phyloP scores from a whole-genome alignment of 53 echinoderm and acorn worm species.

The Crossaster papposus region DNA sequence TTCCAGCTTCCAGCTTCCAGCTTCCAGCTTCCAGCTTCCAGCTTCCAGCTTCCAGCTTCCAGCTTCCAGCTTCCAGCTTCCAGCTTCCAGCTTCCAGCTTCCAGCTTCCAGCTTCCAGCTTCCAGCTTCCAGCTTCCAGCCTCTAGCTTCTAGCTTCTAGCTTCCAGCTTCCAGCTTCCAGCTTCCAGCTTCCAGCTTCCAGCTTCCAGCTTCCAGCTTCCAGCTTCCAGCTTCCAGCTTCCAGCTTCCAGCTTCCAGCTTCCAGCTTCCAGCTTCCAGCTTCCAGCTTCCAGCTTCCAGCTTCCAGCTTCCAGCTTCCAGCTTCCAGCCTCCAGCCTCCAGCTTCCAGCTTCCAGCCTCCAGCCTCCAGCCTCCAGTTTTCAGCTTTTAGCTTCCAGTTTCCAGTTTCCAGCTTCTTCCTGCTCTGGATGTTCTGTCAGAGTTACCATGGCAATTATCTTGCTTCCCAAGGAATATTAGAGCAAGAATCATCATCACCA shows the following conservation, averaged over 20 bases:
- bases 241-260: background rate
- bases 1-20: background rate
- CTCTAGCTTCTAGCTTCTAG: too few relatives aligned
- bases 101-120: background rate
- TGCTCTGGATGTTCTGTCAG: background rate
- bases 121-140: too few relatives aligned
- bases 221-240: background rate
- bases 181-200: background rate
- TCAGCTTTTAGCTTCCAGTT: background rate
- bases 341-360: background rate
- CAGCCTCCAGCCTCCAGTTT: background rate
- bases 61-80: background rate
- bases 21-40: too few relatives aligned
- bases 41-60: background rate
- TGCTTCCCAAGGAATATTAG: too few relatives aligned
- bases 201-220: background rate
- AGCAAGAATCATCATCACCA: too few relatives aligned
- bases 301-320: too few relatives aligned
- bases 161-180: background rate
- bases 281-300: background rate
- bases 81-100: background rate
- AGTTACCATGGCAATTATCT: background rate
- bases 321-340: background rate
- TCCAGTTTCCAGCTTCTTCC: too few relatives aligned
- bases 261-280: too few relatives aligned